A percentile compares a stretch with the other conserved stretches of the same genome.
Conservation (phyloP, 30 jellyfish, hydroid and myxozoan genomes). For the Hydractinia echinata region DNA sequence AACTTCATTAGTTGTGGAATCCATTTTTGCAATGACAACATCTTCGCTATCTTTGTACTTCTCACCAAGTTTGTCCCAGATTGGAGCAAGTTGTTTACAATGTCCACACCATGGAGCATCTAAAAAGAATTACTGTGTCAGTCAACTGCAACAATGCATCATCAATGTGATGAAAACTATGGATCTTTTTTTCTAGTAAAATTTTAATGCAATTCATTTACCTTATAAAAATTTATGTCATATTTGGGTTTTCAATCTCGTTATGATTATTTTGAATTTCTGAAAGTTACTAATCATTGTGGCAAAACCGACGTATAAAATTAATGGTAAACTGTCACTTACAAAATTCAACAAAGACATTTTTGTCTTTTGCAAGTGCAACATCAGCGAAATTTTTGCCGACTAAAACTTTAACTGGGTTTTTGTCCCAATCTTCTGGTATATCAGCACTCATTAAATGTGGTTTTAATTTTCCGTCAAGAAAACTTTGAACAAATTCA, state of each 20-base stretch:
- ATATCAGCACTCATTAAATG: constrained; percentile 84
- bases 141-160: too few relatives aligned
- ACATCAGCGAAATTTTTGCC: constrained; percentile 97
- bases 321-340: constrained; percentile 20
- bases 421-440: constrained; percentile 96
- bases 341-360: constrained; percentile 93
- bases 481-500: constrained; percentile 58
- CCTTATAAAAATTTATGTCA: too few relatives aligned
- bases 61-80: constrained; percentile 98
- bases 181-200: too few relatives aligned
- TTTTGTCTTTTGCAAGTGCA: constrained; percentile 50
- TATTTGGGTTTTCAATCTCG: too few relatives aligned
- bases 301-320: too few relatives aligned
- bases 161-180: too few relatives aligned
- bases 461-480: constrained; percentile 87
- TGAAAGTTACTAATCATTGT: too few relatives aligned
- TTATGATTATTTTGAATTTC: too few relatives aligned
- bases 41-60: constrained; percentile 76
- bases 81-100: constrained; percentile 96
- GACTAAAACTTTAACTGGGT: constrained; percentile 90
- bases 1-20: constrained; percentile 95
- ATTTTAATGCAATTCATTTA: too few relatives aligned
- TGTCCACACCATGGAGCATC: constrained; percentile 99
- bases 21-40: constrained; percentile 94
- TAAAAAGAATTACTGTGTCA: neutral